Conservation (phyloP, 2,888 invertebrate species). For the Cotesia congregata region DNA sequence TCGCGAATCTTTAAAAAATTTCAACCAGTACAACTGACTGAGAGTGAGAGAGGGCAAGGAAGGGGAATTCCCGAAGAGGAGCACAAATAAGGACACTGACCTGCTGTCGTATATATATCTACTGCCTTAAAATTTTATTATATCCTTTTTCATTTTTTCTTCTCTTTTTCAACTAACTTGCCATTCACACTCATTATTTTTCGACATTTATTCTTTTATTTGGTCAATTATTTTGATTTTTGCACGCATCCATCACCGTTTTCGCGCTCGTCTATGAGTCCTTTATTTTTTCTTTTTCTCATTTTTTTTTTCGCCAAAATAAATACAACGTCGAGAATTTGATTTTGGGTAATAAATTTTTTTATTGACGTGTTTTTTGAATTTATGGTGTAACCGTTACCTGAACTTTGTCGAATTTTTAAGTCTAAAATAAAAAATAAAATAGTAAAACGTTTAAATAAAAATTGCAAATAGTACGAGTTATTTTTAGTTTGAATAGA, state of each 20-base stretch:
- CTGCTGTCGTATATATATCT: slow-evolving; percentile 28
- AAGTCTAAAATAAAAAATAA: not conserved
- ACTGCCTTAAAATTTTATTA: not conserved
- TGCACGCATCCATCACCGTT: not conserved
- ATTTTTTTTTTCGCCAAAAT: not conserved
- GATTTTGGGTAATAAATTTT: not conserved
- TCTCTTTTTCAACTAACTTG: not conserved
- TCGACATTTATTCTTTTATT: slow-evolving; percentile 1
- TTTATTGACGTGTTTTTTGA: not conserved
- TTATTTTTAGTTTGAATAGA: not conserved
- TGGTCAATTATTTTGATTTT: not conserved
- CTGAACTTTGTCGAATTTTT: not conserved
- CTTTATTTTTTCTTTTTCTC: too few species aligned
- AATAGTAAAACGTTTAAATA: slow-evolving; percentile 4
- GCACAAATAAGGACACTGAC: slow-evolving; percentile 45
- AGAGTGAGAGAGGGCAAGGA: not conserved
- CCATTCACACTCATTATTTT: slow-evolving; percentile 23
- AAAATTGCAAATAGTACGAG: not conserved
- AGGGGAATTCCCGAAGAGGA: slow-evolving; percentile 43
- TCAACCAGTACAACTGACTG: slow-evolving; percentile 36
- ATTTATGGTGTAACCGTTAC: slow-evolving; percentile 10
- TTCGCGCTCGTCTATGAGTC: not conserved
- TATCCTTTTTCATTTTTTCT: slow-evolving; percentile 14
- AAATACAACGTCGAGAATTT: not conserved
- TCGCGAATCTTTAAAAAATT: slow-evolving; percentile 52